phyloP scores from a whole-genome alignment of 2,888 invertebrate genomes.

The Caenorhabditis wallacei region DNA sequence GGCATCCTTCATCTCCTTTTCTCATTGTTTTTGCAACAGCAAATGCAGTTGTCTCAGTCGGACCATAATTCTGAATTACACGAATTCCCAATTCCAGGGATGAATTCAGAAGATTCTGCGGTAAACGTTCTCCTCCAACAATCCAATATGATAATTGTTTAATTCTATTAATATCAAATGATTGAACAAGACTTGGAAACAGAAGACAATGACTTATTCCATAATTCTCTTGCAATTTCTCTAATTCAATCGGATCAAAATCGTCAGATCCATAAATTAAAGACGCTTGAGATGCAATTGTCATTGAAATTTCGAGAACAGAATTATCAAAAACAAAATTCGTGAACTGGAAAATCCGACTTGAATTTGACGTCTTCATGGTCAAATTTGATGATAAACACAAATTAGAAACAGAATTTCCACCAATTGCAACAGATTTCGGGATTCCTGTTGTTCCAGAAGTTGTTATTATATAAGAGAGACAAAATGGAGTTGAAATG shows the following conservation, averaged over 20 bases:
- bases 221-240: conserved; percentile 35
- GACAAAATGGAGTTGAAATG: conserved; percentile 44
- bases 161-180: conserved; percentile 63
- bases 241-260: conserved; percentile 70
- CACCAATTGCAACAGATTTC: conserved; percentile 75
- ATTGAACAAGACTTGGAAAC: conserved; percentile 71
- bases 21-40: conserved; percentile 71
- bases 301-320: conserved; percentile 76
- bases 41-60: conserved; percentile 80
- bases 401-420: conserved; percentile 72
- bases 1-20: conserved; percentile 69
- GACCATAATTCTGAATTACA: conserved; percentile 80
- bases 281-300: conserved; percentile 68
- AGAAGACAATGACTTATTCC: conserved; percentile 76
- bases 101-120: conserved; percentile 66
- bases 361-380: conserved; percentile 44
- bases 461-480: conserved; percentile 80
- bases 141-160: conserved; percentile 75
- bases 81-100: conserved; percentile 60
- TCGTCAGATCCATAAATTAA: conserved; percentile 46
- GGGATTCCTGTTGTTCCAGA: conserved; percentile 82
- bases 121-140: conserved; percentile 78
- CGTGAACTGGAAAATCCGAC: conserved; percentile 70
- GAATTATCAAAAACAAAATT: conserved; percentile 80
- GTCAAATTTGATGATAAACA: conserved; percentile 50